Base-by-base conservation (phyloP, 1,140 invertebrate genomes). In the Ceratitis capitata region DNA sequence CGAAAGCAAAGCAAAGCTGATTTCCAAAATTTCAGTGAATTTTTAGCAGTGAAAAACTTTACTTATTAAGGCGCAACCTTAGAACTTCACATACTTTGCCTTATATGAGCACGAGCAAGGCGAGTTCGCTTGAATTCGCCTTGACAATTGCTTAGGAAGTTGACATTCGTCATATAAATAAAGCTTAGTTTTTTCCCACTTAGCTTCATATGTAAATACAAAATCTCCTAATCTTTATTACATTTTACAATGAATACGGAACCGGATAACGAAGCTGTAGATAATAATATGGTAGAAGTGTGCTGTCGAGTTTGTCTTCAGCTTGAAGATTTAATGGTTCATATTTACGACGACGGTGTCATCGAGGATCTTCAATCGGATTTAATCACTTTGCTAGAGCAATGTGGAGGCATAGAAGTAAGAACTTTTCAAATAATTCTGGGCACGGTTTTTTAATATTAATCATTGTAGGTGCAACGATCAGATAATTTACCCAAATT, bases 221-320 rank as follows among this genome's bases (percentile, higher is more conserved):
- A 5, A 35, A 69, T 0, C 0, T 5, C 14, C 3, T 0, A 61
- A 61, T n/a, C n/a, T 26, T 14, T 61, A 14, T 29, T n/a, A 42
- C 32, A 16, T 12, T 32, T 26, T 39, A 23, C 9, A 45, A 78
- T 78, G 39, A 78, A 45, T 45, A 45, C n/a, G 1, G 39, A 78
- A 12, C n/a, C n/a, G 9, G 0, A 78, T 45, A 47, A 23, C 10
- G 10, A 3, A 23, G 9, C n/a, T 9, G 19, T 2, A 78, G 23
- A 47, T 78, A 19, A 39, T 7, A 23, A 2, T 10, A 19, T 9
- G 23, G 69, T 23, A 23, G 69, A 78, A 12, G 29, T 78, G 1
- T 78, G 69, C 26, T 78, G 69, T 78, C 39, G 69, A 39, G 69
- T 78, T 78, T 78, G 69, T 12, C 69, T 78, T 1, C 69, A 78